Conservation (phyloP, 1,140 invertebrate species). For the Leptinotarsa texana region DNA sequence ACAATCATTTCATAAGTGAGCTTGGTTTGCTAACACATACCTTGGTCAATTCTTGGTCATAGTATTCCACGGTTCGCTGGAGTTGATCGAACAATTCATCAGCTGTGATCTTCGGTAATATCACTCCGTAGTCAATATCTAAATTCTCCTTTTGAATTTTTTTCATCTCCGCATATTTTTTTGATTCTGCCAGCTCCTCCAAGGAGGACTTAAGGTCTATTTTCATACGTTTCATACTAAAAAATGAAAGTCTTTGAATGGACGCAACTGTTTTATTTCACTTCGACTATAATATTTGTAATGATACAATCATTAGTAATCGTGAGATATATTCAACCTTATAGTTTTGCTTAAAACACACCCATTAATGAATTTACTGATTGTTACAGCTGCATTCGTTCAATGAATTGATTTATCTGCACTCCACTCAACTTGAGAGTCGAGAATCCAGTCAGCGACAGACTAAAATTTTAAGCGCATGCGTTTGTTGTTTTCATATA, state of each 20-base stretch:
- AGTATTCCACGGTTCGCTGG: slow-evolving; percentile 63
- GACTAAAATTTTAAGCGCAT: too few relatives aligned
- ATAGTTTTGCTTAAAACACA: too few relatives aligned
- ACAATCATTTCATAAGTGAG: too few relatives aligned
- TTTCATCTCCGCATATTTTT: slow-evolving; percentile 21
- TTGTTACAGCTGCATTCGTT: too few relatives aligned
- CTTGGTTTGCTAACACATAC: slow-evolving; percentile 46
- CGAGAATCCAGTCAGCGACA: too few relatives aligned
- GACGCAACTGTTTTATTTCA: background rate
- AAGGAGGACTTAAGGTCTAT: slow-evolving; percentile 32
- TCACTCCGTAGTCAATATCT: slow-evolving; percentile 60
- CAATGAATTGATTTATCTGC: too few relatives aligned
- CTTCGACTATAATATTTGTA: too few relatives aligned
- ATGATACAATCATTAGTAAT: too few relatives aligned
- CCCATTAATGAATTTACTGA: too few relatives aligned
- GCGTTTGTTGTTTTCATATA: too few relatives aligned
- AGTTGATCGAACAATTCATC: slow-evolving; percentile 57
- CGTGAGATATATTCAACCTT: too few relatives aligned
- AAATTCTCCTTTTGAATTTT: slow-evolving; percentile 52
- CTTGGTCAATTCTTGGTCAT: slow-evolving; percentile 63
- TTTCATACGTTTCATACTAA: slow-evolving; percentile 36
- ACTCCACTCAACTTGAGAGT: too few relatives aligned
- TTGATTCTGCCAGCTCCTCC: slow-evolving; percentile 17
- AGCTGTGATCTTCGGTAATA: slow-evolving; percentile 56
- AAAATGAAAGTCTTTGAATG: slow-evolving; percentile 15